Evolutionary conservation across 2,888 invertebrate species (phyloP).

Genomic region (Carterocephalus palaemon): DNA sequence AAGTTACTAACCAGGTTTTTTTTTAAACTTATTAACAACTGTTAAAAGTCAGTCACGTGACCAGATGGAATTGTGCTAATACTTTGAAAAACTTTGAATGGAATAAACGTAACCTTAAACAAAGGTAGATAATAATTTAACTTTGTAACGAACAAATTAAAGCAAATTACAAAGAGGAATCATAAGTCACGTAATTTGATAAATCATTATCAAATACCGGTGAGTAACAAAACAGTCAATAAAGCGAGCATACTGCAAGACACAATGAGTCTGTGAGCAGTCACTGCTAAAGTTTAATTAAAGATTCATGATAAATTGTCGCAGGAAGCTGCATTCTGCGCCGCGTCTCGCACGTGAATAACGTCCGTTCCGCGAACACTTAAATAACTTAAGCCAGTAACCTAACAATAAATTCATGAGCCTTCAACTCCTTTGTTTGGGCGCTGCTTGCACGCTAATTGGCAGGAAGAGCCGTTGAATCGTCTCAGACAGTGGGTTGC

Average conservation of each 20-base stretch:
- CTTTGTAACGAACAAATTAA: too few species aligned
- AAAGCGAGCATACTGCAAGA: conserved; percentile 35
- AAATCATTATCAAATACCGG: too few species aligned
- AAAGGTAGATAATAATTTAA: too few species aligned
- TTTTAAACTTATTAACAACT: too few species aligned
- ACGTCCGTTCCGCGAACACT: conserved; percentile 63
- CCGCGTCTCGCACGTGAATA: conserved; percentile 67
- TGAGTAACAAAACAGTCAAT: conserved; percentile 31
- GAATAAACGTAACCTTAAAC: too few species aligned
- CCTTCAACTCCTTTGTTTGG: conserved; percentile 60
- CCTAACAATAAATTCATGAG: conserved; percentile 73
- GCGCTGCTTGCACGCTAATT: conserved; percentile 64
- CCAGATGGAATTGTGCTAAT: too few species aligned
- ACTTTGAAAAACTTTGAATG: too few species aligned
- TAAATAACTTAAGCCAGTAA: conserved; percentile 72
- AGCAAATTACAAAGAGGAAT: too few species aligned
- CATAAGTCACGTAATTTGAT: too few species aligned
- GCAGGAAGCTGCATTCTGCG: conserved; percentile 71
- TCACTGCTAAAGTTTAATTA: conserved; percentile 75
- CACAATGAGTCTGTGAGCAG: conserved; percentile 62
- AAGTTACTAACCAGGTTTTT: too few species aligned
- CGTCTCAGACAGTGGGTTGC: conserved; percentile 55
- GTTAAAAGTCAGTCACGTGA: too few species aligned
- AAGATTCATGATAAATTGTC: conserved; percentile 78
- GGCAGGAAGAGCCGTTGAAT: conserved; percentile 66